Conservation (phyloP, 2,113 vertebrate genomes). For the Bubo bubo region DNA sequence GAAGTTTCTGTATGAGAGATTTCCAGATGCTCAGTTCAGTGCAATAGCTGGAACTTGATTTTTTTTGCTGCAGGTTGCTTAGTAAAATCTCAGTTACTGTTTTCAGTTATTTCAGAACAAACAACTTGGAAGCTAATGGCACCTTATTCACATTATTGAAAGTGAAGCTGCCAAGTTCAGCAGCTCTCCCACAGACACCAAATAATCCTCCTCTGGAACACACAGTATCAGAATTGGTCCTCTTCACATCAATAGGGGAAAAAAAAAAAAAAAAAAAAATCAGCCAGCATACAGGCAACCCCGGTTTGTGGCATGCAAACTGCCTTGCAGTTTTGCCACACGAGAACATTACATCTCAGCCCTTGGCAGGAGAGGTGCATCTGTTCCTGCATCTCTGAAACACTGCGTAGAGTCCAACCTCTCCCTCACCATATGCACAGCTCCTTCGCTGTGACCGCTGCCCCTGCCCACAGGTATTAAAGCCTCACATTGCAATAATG, state of each 20-base stretch:
- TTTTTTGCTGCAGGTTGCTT: too few relatives aligned
- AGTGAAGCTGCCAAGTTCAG: too few relatives aligned
- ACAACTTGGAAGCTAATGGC: too few relatives aligned
- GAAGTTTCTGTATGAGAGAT: too few relatives aligned
- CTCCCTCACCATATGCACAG: accelerated
- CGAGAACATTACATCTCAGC: accelerated
- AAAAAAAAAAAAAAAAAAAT: background rate
- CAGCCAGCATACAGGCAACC: background rate
- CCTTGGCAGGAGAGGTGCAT: accelerated
- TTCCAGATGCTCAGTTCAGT: too few relatives aligned
- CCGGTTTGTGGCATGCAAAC: background rate
- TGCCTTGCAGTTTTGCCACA: background rate
- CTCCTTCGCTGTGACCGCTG: background rate
- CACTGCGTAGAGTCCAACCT: background rate
- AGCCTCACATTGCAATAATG: background rate
- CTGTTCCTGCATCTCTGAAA: background rate
- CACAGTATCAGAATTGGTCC: too few relatives aligned
- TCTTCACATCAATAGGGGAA: background rate
- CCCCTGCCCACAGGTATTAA: background rate
- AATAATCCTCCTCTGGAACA: too few relatives aligned
- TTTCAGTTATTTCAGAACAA: too few relatives aligned
- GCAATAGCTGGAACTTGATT: too few relatives aligned
- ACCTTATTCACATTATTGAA: too few relatives aligned
- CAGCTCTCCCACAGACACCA: too few relatives aligned
- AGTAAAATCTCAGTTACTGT: too few relatives aligned